Base-by-base conservation (phyloP, 2,888 invertebrate genomes). In the Scotopteryx bipunctaria region DNA sequence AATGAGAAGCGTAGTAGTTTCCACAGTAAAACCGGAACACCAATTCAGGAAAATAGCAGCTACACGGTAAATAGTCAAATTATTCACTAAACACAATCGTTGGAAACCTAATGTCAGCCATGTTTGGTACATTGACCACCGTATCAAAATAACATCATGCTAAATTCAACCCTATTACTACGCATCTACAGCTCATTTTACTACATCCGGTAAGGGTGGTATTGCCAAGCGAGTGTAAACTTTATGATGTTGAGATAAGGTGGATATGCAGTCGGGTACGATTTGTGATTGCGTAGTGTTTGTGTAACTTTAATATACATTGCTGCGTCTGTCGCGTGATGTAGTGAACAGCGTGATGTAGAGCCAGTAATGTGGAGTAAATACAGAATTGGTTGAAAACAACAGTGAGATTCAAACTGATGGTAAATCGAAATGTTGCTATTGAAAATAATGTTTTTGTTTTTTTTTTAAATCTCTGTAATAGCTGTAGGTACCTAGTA, bases 141-240 rank as follows among this genome's bases (percentile, higher is more conserved):
- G 31, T 58, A 64, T 68, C 52, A 70, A 60, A 65, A 63, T 58
- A 59, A 33, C 29, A 52, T 49, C 51, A 59, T 29, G 9, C 55
- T 40, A 63, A 70, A 68, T 62, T 53, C 61, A 55, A 71, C 73
- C 66, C 57, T 73, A 68, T 59, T 1, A 3, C 35, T 11, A 3
- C 47, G n/a, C 2, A 2, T 0, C 51, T 64, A 64, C 17, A 66
- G 64, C 53, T 50, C 25, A 60, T 61, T 56, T 49, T 53, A 40
- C 44, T 13, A 13, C 19, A 9, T n/a, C 2, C 0, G 3, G 11
- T n/a, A n/a, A 27, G 8, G 13, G 5, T 16, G 14, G 40, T 41
- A 9, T 17, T 19, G 43, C 25, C 11, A 33, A 33, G 40, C 15
- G 27, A 48, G 25, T 50, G 23, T 60, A 44, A 51, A 47, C 60